These are phyloP conservation scores for Palythoa grandis DNA, from an alignment of 92 coral and sea anemone species.

Conservation along the genomic window DNA sequence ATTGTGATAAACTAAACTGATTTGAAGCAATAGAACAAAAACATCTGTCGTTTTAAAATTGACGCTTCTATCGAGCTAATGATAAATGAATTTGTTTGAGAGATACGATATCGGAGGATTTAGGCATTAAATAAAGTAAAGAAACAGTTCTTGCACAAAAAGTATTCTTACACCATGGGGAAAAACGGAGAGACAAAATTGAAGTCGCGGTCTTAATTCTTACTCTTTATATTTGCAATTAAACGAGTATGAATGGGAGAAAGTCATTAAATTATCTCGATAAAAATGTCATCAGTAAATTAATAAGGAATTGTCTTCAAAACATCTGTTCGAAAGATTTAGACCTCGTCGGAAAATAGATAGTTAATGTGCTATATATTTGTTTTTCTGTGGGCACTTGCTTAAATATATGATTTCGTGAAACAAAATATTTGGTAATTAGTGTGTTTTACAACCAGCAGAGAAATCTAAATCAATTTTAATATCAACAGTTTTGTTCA, in stretches of 20 bases:
- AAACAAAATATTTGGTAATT: neutral
- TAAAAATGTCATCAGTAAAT: slow-evolving; percentile 4
- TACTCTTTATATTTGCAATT: slow-evolving; percentile 7
- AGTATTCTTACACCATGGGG: neutral
- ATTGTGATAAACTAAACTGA: neutral
- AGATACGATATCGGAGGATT: neutral
- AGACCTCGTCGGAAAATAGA: neutral
- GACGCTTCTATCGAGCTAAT: neutral
- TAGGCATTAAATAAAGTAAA: neutral
- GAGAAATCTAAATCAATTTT: slow-evolving; percentile 6
- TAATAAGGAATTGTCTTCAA: slow-evolving; percentile 22
- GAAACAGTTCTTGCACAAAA: neutral
- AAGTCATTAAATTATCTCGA: slow-evolving; percentile 23
- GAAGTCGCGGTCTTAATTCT: slow-evolving; percentile 17
- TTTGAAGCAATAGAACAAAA: neutral
- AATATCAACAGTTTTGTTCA: neutral
- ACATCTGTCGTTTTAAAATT: neutral
- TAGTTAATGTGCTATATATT: neutral
- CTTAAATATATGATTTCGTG: neutral
- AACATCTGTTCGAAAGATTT: slow-evolving; percentile 22
- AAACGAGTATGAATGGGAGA: slow-evolving; percentile 14
- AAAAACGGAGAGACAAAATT: neutral
- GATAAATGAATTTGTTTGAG: neutral
- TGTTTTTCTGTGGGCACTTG: neutral
- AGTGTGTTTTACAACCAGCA: slow-evolving; percentile 11